Base-by-base conservation (phyloP, 2,888 invertebrate genomes). In the Tenthredo distinguenda region DNA sequence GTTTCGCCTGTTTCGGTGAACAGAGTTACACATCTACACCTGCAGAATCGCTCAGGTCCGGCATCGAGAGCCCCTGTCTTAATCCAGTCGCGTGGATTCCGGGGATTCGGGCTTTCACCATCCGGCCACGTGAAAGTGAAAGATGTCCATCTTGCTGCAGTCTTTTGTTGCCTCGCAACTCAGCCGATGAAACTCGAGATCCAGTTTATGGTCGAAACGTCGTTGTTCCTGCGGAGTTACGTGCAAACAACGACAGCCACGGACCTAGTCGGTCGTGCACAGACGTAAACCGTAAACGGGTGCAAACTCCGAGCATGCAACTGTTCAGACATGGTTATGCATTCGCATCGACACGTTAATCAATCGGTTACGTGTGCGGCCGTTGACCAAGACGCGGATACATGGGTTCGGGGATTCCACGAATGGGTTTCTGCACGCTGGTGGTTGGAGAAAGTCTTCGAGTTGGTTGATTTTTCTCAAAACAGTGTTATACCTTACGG, bases 101-200 rank as follows among this genome's bases (percentile, higher is more conserved):
- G n/a, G 31, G 81, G 65, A 83, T 47, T 31, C 68, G 43, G 68
- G 65, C 65, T 83, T 68, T 83, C 68, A 83, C 65, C 83, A 47
- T 50, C 26, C 43, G 83, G 43, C 62, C 31, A 83, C 50, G 83
- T 68, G 83, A 83, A 83, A 83, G 83, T 83, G 83, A 83, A 71
- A 83, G 83, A 83, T 65, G 71, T 71, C 68, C 58, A 81, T 81
- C 81, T 15, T 21, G 68, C 21, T 43, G 72, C 77, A 81, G 58
- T 81, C 81, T 40, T 81, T 62, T 81, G 21, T 81, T 62, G 50
- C n/a, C 26, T 55, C 21, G 21, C 4, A 68, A 18, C 5, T 34
- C 18, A 18, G 74, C 15, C 55, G 77, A 77, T 55, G 50, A 77
- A 74, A 77, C 26, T 10, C 50, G 7, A 81, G 81, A 81, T 81